Evolutionary conservation across 2,797 vertebrate species (phyloP).

Genomic region (Morus bassanus): DNA sequence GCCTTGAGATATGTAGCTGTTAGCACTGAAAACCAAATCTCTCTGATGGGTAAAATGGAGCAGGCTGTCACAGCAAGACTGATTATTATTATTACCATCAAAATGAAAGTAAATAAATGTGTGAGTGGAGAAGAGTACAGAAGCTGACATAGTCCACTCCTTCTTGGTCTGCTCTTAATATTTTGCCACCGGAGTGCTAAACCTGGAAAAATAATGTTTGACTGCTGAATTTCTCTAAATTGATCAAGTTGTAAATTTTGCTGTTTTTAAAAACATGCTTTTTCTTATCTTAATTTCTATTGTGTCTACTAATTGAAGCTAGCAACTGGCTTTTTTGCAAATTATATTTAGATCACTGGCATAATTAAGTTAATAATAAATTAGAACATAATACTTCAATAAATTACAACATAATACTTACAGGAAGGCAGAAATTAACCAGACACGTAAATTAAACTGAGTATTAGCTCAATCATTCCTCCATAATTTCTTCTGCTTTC

Average conservation of each 20-base stretch:
- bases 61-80: not conserved
- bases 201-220: not conserved
- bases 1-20: not conserved
- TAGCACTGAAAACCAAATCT: not conserved
- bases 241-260: not conserved
- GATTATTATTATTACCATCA: not conserved
- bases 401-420: not conserved
- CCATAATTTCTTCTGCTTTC: not conserved
- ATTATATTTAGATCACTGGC: not conserved
- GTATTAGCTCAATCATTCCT: not conserved
- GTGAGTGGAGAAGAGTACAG: not conserved
- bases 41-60: not conserved
- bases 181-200: not conserved
- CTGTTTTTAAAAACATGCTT: rapidly evolving
- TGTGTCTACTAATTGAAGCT: not conserved
- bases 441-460: not conserved
- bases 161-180: not conserved
- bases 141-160: not conserved
- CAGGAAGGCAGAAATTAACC: not conserved
- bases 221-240: not conserved
- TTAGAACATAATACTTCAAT: not conserved
- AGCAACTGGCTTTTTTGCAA: not conserved
- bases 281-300: not conserved
- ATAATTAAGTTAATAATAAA: not conserved
- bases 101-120: not conserved